Evolutionary conservation across 2,888 invertebrate genomes (phyloP).

Genomic region (Caenorhabditis plicata): DNA sequence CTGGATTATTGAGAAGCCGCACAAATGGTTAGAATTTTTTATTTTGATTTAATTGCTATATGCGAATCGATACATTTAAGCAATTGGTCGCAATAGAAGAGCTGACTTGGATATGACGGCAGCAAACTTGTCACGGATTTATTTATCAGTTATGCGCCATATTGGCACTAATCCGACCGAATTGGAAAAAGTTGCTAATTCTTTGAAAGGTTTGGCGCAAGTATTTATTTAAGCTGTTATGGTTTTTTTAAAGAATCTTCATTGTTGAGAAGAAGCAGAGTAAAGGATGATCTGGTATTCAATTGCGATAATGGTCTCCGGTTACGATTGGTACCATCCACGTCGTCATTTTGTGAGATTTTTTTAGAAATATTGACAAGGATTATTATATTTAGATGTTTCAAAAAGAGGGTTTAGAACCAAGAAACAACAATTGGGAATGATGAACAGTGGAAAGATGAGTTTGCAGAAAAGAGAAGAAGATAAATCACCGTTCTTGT

Average conservation of each 20-base stretch:
- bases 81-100: neutral
- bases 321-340: constrained; percentile 13
- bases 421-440: constrained; percentile 16
- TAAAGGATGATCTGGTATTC: too few relatives aligned
- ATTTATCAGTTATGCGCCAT: constrained; percentile 26
- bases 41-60: neutral
- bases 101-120: constrained; percentile 15
- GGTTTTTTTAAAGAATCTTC: constrained; percentile 8
- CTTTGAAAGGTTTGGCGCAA: constrained; percentile 4
- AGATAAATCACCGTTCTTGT: constrained; percentile 10
- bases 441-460: constrained; percentile 13
- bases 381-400: constrained; percentile 30
- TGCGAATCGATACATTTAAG: neutral
- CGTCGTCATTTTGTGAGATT: constrained; percentile 18
- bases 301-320: constrained; percentile 16
- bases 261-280: constrained; percentile 5
- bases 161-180: constrained; percentile 6
- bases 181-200: constrained; percentile 4
- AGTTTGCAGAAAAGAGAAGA: constrained; percentile 2
- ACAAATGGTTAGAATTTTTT: constrained; percentile 16
- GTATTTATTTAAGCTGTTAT: neutral
- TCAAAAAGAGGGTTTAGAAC: constrained; percentile 51
- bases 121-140: constrained; percentile 8
- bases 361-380: neutral
- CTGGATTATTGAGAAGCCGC: constrained; percentile 19